These are phyloP conservation scores for Pocillopora damicornis DNA, from an alignment of 64 coral and sea anemone genomes.

Conservation along the genomic window DNA sequence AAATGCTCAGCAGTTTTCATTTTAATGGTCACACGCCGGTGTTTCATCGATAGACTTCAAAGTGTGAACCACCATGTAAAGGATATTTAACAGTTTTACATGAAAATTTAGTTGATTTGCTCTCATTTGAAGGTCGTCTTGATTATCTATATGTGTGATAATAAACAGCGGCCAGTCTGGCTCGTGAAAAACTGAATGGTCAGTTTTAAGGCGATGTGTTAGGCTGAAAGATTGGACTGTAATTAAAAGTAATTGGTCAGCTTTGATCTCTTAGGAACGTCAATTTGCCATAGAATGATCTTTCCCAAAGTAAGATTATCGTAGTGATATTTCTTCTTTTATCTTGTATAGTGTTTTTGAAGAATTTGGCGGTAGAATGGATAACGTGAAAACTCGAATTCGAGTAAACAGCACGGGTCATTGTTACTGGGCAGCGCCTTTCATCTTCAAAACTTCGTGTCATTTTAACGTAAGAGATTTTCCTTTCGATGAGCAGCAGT, in stretches of 20 bases:
- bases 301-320: neutral
- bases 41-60: neutral
- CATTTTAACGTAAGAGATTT: conserved; percentile 77
- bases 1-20: neutral
- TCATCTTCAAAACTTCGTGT: conserved; percentile 80
- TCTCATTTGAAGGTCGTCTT: no score
- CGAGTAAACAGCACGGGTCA: conserved; percentile 14
- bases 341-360: conserved; percentile 76
- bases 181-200: no score
- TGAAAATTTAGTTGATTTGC: no score
- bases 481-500: conserved; percentile 74
- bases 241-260: no score
- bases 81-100: neutral
- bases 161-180: no score
- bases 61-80: neutral
- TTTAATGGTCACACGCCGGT: neutral
- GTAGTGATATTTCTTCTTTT: neutral
- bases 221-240: no score
- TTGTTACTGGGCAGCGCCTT: conserved; percentile 60
- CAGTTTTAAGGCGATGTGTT: no score
- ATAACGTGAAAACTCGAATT: conserved; percentile 74
- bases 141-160: no score
- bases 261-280: neutral
- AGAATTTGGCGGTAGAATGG: conserved; percentile 89
- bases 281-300: no score